Conservation (phyloP, 2,113 vertebrate species). For the Percopsis transmontana region DNA sequence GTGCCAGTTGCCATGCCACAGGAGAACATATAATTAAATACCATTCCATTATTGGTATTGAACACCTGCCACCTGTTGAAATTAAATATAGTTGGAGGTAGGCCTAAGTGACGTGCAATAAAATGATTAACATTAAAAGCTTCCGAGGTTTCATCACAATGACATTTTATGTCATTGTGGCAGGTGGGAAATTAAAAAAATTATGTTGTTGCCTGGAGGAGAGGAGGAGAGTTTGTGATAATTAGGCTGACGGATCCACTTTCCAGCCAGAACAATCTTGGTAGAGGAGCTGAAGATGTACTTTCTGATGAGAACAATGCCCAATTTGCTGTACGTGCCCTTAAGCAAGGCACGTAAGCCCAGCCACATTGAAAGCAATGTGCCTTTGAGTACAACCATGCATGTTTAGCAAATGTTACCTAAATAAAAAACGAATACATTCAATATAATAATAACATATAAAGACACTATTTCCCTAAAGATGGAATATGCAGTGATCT, state of each 20-base stretch:
- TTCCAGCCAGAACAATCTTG: neutral
- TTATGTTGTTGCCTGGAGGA: slow-evolving; percentile 43
- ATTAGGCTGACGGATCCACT: neutral
- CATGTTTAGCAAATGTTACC: too few species aligned
- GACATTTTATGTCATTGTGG: slow-evolving; percentile 15
- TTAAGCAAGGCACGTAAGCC: slow-evolving; percentile 15
- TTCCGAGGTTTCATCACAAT: slow-evolving; percentile 42
- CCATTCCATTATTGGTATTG: slow-evolving; percentile 42
- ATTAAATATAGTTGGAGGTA: slow-evolving; percentile 35
- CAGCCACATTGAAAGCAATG: neutral
- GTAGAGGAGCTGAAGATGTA: neutral
- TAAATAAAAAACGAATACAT: too few species aligned
- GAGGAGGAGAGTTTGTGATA: slow-evolving; percentile 29
- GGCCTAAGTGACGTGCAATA: slow-evolving; percentile 33
- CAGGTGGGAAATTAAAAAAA: slow-evolving; percentile 28
- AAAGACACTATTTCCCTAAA: too few species aligned
- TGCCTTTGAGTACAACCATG: too few species aligned
- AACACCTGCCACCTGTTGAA: slow-evolving; percentile 57
- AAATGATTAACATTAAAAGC: slow-evolving; percentile 49
- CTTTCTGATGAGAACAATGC: slow-evolving; percentile 6
- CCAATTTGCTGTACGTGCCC: slow-evolving; percentile 9
- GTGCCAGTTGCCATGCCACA: neutral
- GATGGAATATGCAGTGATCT: too few species aligned
- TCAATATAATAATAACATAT: too few species aligned
- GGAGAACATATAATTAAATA: slow-evolving; percentile 39